These are phyloP conservation scores for Ceratina calcarata DNA, from an alignment of 1,140 invertebrate species.

Conservation along the genomic window DNA sequence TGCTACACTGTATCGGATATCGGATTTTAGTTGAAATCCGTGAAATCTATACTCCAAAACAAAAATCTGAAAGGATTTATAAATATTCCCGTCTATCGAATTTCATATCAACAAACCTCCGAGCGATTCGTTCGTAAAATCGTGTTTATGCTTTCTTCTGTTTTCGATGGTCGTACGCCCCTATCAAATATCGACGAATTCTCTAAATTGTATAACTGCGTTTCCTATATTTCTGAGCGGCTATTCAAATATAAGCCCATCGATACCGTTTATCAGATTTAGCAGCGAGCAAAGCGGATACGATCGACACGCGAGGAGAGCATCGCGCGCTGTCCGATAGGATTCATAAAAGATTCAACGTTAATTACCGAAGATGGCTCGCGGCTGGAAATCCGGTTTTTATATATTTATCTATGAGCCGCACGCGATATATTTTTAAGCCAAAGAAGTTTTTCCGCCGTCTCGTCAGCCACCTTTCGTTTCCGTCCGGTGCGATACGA, in stretches of 20 bases:
- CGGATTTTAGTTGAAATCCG: background rate
- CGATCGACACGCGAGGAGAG: constrained; percentile 25
- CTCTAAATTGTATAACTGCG: background rate
- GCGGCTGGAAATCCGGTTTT: constrained; percentile 38
- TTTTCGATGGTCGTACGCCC: background rate
- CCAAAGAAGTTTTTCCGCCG: constrained; percentile 41
- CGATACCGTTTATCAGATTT: constrained; percentile 39
- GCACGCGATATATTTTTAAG: constrained; percentile 26
- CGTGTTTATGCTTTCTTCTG: background rate
- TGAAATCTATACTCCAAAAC: background rate
- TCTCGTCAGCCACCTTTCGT: constrained; percentile 24
- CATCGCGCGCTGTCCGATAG: constrained; percentile 1
- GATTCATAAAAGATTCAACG: constrained; percentile 47
- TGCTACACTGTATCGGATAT: background rate
- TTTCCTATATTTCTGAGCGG: background rate
- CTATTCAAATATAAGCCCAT: constrained; percentile 34
- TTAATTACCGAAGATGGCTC: constrained; percentile 49
- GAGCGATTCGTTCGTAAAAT: too few relatives aligned
- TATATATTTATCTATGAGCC: constrained; percentile 10
- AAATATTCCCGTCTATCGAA: background rate
- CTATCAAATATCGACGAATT: background rate
- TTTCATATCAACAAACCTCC: too few relatives aligned
- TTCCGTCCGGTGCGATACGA: constrained; percentile 2
- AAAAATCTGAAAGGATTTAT: background rate
- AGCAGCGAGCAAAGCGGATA: background rate